phyloP scores from a whole-genome alignment of 2,888 invertebrate genomes.

The Linyphia triangularis region DNA sequence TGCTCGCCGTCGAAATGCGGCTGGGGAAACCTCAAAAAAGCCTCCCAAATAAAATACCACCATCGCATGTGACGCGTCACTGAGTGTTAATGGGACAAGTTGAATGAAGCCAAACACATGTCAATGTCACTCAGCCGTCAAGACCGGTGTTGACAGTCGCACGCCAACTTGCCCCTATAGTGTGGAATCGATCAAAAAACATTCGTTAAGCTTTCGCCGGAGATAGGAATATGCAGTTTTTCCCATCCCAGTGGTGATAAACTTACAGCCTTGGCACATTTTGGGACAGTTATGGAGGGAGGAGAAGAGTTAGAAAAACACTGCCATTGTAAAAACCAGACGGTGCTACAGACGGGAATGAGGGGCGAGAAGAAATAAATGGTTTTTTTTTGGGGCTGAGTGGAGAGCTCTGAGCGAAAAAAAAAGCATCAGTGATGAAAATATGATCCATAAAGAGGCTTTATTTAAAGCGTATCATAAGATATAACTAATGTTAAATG shows the following conservation, averaged over 20 bases:
- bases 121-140: constrained; percentile 71
- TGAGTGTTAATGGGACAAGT: constrained; percentile 70
- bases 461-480: too few relatives aligned
- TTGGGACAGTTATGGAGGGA: constrained; percentile 10
- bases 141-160: constrained; percentile 65
- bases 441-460: too few relatives aligned
- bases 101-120: constrained; percentile 74
- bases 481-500: too few relatives aligned
- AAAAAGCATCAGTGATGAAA: too few relatives aligned
- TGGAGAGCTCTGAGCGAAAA: too few relatives aligned
- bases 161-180: constrained; percentile 26
- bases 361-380: background rate
- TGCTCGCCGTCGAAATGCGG: constrained; percentile 43
- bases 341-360: background rate
- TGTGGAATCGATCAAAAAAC: constrained; percentile 72
- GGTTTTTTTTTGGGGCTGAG: background rate
- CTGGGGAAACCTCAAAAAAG: constrained; percentile 68
- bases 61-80: constrained; percentile 73
- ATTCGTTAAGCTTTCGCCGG: constrained; percentile 7
- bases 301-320: constrained; percentile 5
- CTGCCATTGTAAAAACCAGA: background rate
- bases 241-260: background rate
- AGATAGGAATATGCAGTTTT: background rate
- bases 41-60: constrained; percentile 67
- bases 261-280: background rate